Evolutionary conservation across 2,113 vertebrate genomes (phyloP).

Genomic region (Heteronetta atricapilla): DNA sequence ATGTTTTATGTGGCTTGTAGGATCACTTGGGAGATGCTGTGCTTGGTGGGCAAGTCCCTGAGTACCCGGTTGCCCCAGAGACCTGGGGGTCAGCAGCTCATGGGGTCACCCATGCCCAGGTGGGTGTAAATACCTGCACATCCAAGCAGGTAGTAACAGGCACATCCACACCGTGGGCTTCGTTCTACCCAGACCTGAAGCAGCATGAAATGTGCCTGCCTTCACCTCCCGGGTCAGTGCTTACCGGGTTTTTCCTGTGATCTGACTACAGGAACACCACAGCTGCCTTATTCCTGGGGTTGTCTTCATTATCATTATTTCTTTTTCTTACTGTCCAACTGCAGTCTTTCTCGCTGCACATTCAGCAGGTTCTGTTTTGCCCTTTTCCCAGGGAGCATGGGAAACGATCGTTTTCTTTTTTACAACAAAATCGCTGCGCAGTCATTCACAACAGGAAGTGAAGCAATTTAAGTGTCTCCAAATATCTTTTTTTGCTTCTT

Average conservation of each 20-base stretch:
- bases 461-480: conserved; percentile 61
- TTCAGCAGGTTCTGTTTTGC: conserved; percentile 46
- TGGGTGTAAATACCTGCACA: neutral
- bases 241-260: neutral
- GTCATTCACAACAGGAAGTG: conserved; percentile 58
- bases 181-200: neutral
- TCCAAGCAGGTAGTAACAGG: neutral
- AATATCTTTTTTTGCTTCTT: conserved; percentile 56
- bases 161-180: neutral
- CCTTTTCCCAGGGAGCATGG: conserved; percentile 33
- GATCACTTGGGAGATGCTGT: neutral
- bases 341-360: neutral
- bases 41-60: neutral
- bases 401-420: conserved; percentile 54
- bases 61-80: neutral
- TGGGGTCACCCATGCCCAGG: neutral
- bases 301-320: neutral
- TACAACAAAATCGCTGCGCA: conserved; percentile 17
- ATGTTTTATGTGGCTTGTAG: neutral
- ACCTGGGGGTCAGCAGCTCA: neutral
- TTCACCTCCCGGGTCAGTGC: neutral
- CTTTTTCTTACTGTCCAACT: neutral
- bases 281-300: neutral
- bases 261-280: neutral
- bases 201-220: neutral